phyloP scores from a whole-genome alignment of 2,888 invertebrate genomes.

The Latrodectus hesperus region DNA sequence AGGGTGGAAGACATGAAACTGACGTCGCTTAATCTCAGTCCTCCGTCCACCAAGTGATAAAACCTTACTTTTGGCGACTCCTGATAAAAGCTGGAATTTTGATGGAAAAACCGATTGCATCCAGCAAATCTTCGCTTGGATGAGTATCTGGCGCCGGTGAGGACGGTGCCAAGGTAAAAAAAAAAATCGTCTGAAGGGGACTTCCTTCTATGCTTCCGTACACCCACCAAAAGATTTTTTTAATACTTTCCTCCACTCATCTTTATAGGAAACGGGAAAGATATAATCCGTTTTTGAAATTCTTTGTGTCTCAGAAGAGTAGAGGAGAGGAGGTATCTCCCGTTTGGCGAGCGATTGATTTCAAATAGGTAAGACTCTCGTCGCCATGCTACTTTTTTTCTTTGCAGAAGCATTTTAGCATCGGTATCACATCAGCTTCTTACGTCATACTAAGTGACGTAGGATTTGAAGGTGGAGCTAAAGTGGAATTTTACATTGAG shows the following conservation, averaged over 20 bases:
- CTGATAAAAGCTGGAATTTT: conserved; percentile 45
- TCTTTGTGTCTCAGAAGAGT: neutral
- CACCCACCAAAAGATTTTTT: neutral
- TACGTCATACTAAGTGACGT: too few relatives aligned
- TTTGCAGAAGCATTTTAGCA: too few relatives aligned
- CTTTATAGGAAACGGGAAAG: neutral
- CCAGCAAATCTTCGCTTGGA: conserved; percentile 42
- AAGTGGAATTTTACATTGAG: too few relatives aligned
- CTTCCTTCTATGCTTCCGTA: neutral
- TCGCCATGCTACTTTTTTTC: neutral
- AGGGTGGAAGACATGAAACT: conserved; percentile 30
- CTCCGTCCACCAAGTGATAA: conserved; percentile 41
- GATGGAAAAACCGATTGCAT: conserved; percentile 65
- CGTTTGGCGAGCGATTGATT: neutral
- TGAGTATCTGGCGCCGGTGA: conserved; percentile 58
- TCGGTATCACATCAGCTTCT: too few relatives aligned
- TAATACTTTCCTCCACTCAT: neutral
- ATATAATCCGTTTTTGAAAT: neutral
- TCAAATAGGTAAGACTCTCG: neutral
- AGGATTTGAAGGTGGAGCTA: too few relatives aligned
- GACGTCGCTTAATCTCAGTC: conserved; percentile 48
- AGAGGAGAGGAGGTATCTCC: neutral
- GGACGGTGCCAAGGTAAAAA: conserved; percentile 22
- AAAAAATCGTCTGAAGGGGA: neutral
- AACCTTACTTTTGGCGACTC: conserved; percentile 41